phyloP scores from a whole-genome alignment of 2,888 invertebrate species.

The Drosophila kanekoi region DNA sequence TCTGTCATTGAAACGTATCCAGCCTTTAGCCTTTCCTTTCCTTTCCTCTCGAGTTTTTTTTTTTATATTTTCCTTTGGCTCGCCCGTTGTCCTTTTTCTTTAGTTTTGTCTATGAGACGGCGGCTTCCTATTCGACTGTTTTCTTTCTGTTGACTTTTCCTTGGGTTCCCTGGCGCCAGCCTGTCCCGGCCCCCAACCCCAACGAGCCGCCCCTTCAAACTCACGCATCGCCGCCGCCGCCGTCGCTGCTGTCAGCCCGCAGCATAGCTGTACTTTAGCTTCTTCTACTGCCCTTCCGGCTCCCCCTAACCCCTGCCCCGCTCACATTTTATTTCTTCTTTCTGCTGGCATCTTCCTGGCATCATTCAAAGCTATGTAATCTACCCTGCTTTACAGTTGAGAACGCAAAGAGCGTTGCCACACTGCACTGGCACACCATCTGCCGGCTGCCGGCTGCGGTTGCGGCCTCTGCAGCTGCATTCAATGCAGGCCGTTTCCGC shows the following conservation, averaged over 20 bases:
- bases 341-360: slow-evolving; percentile 48
- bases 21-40: slow-evolving; percentile 49
- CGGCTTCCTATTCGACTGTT: slow-evolving; percentile 56
- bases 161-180: slow-evolving; percentile 55
- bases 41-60: background rate
- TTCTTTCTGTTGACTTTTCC: slow-evolving; percentile 67
- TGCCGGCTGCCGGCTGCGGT: slow-evolving; percentile 55
- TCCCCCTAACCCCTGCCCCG: no score
- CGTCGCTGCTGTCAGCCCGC: background rate
- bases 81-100: slow-evolving; percentile 26
- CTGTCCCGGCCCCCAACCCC: background rate
- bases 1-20: slow-evolving; percentile 71
- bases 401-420: slow-evolving; percentile 52
- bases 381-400: slow-evolving; percentile 76
- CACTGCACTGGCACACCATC: slow-evolving; percentile 37
- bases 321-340: background rate
- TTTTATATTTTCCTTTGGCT: no score
- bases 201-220: no score
- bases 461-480: slow-evolving; percentile 47
- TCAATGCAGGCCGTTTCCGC: slow-evolving; percentile 35
- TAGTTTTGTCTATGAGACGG: slow-evolving; percentile 59
- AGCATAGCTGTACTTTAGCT: slow-evolving; percentile 16
- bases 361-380: slow-evolving; percentile 68
- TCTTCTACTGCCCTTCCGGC: no score
- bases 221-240: background rate